Evolutionary conservation across 2,113 vertebrate species (phyloP), one percentile per base, ranked within the genome.

Genomic region (Herpailurus yagouaroundi): DNA sequence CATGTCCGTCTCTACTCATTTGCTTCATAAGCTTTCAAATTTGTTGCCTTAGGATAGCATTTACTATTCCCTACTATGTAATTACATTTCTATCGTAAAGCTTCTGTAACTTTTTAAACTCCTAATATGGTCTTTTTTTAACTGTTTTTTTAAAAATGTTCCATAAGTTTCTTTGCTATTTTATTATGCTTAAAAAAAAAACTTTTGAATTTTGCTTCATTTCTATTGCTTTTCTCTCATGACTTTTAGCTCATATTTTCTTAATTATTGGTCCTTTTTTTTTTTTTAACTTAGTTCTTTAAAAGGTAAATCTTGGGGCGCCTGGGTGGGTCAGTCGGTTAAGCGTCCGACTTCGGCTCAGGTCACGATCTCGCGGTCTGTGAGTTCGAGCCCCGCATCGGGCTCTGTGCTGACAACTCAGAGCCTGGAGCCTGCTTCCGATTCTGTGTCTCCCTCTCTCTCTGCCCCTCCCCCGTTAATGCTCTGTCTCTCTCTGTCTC

Each of bases 1-100:
- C 88, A 31, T 15, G 25, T 63, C 27, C 73, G 10, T 57, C 45
- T 68, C 15, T 73, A 50, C n/a, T 21, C 2, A 66, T 89, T 89
- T 80, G 33, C 31, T 97, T 66, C 63, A 23, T 41, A 60, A 36
- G 77, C 60, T 91, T 74, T 91, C 74, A 80, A 45, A 85, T 89
- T 85, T 89, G 76, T 86, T 19, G 48, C 41, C 18, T 84, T 2
- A 80, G 31, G 50, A 50, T 86, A 52, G 10, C 48, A 76, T 60
- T 41, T 79, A 69, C 7, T 57, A 82, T 88, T 94, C 52, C 41
- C 23, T 81, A 45, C 21, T 92, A 63, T 25, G 38, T 76, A 82
- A 38, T 82, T 96, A 57, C 3, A 36, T 87, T 57, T 94, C n/a
- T 87, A 0, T 6, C n/a, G 4, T 91, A 83, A 63, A 36, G 55